Evolutionary conservation across 2,113 vertebrate species (phyloP).

Genomic region (Hippoglossus stenolepis): DNA sequence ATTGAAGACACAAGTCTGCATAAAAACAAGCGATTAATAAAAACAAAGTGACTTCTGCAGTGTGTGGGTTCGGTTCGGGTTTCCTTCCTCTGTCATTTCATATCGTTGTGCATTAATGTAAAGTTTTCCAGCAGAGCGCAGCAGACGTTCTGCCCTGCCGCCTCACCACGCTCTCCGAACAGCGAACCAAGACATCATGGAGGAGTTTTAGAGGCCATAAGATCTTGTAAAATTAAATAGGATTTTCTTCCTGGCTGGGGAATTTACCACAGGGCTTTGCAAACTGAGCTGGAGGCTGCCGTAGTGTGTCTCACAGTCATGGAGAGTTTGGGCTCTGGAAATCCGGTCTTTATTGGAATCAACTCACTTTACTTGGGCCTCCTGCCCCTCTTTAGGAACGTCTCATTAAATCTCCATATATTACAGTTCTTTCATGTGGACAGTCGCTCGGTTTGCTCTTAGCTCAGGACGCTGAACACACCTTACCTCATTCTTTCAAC

Average conservation of each 20-base stretch:
- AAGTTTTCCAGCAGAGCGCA: slow-evolving; percentile 45
- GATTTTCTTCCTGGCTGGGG: slow-evolving; percentile 81
- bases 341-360: slow-evolving; percentile 71
- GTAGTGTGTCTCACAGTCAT: slow-evolving; percentile 68
- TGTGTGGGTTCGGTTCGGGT: neutral
- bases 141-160: slow-evolving; percentile 42
- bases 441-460: slow-evolving; percentile 39
- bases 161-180: slow-evolving; percentile 44
- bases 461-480: slow-evolving; percentile 25
- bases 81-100: slow-evolving; percentile 29
- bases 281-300: slow-evolving; percentile 73
- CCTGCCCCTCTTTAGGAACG: slow-evolving; percentile 65
- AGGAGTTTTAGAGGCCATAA: slow-evolving; percentile 74
- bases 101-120: slow-evolving; percentile 12
- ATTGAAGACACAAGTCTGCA: neutral
- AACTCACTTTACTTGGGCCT: slow-evolving; percentile 70
- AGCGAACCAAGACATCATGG: slow-evolving; percentile 67
- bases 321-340: slow-evolving; percentile 70
- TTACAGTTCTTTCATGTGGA: slow-evolving; percentile 60
- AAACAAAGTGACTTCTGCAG: slow-evolving; percentile 6
- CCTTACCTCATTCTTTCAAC: slow-evolving; percentile 13
- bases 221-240: slow-evolving; percentile 83
- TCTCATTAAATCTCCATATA: slow-evolving; percentile 45
- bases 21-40: neutral
- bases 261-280: slow-evolving; percentile 77